Percentiles rank a stretch among this genome's conserved stretches.
phyloP scores from a whole-genome alignment of 2,888 invertebrate species.

The Pristionchus mayeri region DNA sequence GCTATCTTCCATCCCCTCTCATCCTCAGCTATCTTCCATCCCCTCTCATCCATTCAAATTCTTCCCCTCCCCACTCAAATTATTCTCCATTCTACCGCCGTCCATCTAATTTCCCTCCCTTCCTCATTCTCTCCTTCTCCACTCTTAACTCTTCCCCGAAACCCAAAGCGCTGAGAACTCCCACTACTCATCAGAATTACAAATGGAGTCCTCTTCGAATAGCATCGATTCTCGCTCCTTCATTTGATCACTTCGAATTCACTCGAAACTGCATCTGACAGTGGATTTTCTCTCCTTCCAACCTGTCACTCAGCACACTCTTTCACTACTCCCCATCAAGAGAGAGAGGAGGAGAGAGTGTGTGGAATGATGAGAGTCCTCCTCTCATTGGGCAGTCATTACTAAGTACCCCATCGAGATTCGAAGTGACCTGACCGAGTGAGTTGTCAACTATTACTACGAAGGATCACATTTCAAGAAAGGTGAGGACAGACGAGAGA shows the following conservation, averaged over 20 bases:
- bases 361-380: not conserved
- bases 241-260: no score
- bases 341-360: not conserved
- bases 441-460: not conserved
- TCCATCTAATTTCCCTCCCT: constrained; percentile 29
- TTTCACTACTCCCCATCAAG: not conserved
- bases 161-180: not conserved
- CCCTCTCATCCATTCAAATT: not conserved
- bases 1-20: no score
- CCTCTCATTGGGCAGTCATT: constrained; percentile 25
- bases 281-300: not conserved
- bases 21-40: no score
- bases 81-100: not conserved
- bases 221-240: not conserved
- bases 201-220: not conserved
- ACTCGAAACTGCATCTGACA: not conserved
- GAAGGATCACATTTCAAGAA: not conserved
- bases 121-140: constrained; percentile 3
- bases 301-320: constrained; percentile 25
- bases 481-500: not conserved
- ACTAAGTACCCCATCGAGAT: not conserved
- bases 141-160: not conserved
- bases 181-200: constrained; percentile 27
- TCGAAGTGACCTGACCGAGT: not conserved
- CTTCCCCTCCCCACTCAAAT: constrained; percentile 15